phyloP scores from a whole-genome alignment of 1,140 invertebrate genomes.

The Bactericera cockerelli region DNA sequence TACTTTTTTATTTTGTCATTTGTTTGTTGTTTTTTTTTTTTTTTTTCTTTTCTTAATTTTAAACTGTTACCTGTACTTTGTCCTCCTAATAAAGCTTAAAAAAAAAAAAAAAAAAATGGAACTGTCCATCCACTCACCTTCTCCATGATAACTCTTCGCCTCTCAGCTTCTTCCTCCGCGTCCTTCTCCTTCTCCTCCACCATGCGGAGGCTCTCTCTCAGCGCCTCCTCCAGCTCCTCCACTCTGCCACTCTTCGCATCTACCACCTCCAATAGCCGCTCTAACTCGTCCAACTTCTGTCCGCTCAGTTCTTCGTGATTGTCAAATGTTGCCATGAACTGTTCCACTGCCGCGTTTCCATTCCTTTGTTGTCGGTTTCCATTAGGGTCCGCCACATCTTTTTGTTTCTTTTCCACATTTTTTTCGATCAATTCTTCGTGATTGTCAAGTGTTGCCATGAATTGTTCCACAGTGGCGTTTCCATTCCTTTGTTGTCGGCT shows the following conservation, averaged over 20 bases:
- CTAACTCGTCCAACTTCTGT: conserved; percentile 32
- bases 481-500: neutral
- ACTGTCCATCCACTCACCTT: conserved; percentile 32
- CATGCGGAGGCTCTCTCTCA: conserved; percentile 48
- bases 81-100: too few species aligned
- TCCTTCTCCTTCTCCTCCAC: conserved; percentile 44
- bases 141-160: conserved; percentile 39
- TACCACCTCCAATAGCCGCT: conserved; percentile 34
- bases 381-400: neutral
- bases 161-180: conserved; percentile 41
- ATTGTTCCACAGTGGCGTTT: neutral
- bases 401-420: neutral
- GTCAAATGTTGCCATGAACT: too few species aligned
- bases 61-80: too few species aligned
- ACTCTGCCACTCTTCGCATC: conserved; percentile 40
- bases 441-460: neutral
- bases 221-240: conserved; percentile 61
- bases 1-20: too few species aligned
- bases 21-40: too few species aligned
- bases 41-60: too few species aligned
- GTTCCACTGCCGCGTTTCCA: conserved; percentile 12
- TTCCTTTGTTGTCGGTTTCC: neutral
- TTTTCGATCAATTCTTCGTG: neutral
- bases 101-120: neutral
- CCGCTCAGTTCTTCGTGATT: conserved; percentile 20